Conservation (phyloP, 2,113 vertebrate genomes). For the Strigops habroptila region DNA sequence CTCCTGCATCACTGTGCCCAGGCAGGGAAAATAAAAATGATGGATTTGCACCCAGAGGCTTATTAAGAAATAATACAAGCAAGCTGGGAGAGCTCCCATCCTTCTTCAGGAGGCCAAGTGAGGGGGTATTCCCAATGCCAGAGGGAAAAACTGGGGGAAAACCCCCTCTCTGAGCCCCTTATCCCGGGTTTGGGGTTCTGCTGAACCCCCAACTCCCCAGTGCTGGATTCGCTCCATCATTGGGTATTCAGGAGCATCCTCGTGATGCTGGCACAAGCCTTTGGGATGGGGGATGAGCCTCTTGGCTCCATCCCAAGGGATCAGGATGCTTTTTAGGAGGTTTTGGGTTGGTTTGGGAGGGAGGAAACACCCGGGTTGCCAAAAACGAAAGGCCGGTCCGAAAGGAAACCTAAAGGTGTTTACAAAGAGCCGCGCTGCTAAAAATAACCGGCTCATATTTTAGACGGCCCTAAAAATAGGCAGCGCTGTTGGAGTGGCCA, state of each 20-base stretch:
- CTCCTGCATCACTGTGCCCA: neutral
- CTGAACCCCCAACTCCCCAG: neutral
- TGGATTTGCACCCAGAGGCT: neutral
- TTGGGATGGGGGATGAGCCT: neutral
- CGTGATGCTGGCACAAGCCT: neutral
- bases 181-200: neutral
- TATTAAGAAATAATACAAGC: neutral
- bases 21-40: neutral
- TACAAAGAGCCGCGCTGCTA: conserved; percentile 49
- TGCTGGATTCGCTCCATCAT: rapidly evolving
- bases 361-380: neutral
- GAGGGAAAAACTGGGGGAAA: neutral
- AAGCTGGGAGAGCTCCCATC: neutral
- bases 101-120: neutral
- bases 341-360: neutral
- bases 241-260: neutral
- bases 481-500: conserved; percentile 41
- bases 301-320: neutral
- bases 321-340: rapidly evolving
- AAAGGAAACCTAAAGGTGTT: conserved; percentile 61
- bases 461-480: conserved; percentile 64
- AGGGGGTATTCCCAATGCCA: neutral
- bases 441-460: conserved; percentile 59
- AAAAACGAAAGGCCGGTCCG: neutral
- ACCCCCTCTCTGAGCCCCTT: neutral